These are phyloP conservation scores for Sussaba pulchella DNA, from an alignment of 2,888 invertebrate species.

Conservation along the genomic window DNA sequence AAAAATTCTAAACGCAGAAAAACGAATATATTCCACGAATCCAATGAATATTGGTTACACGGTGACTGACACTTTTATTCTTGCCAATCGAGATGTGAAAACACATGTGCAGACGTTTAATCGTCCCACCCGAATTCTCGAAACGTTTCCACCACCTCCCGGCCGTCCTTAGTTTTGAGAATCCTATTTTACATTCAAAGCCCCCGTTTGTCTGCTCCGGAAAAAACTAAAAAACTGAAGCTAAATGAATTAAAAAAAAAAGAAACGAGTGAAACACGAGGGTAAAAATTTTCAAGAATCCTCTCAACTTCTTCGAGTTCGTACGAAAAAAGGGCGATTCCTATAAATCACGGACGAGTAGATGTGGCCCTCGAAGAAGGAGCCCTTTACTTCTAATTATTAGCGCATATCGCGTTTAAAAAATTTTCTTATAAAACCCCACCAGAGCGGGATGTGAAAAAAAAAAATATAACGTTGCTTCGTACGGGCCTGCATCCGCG, in stretches of 20 bases:
- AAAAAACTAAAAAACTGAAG: neutral
- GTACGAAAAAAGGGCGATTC: neutral
- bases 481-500: neutral
- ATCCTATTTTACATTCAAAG: conserved; percentile 37
- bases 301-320: neutral
- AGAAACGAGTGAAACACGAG: no score
- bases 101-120: conserved; percentile 37
- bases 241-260: neutral
- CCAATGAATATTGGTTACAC: conserved; percentile 1
- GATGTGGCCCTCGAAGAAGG: conserved; percentile 27
- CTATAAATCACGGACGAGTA: conserved; percentile 12
- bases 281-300: neutral
- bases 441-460: neutral
- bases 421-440: conserved; percentile 25
- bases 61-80: neutral
- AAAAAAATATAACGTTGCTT: conserved; percentile 1
- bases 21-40: conserved; percentile 6
- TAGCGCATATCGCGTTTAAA: conserved; percentile 31
- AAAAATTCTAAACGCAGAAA: neutral
- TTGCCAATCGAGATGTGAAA: neutral
- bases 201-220: conserved; percentile 12
- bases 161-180: conserved; percentile 13
- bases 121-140: conserved; percentile 19
- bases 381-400: conserved; percentile 53
- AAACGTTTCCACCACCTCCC: neutral